Evolutionary conservation across 2,797 vertebrate genomes (phyloP), one percentile per base, ranked within the genome.

Genomic region (Pagetopsis macropterus): DNA sequence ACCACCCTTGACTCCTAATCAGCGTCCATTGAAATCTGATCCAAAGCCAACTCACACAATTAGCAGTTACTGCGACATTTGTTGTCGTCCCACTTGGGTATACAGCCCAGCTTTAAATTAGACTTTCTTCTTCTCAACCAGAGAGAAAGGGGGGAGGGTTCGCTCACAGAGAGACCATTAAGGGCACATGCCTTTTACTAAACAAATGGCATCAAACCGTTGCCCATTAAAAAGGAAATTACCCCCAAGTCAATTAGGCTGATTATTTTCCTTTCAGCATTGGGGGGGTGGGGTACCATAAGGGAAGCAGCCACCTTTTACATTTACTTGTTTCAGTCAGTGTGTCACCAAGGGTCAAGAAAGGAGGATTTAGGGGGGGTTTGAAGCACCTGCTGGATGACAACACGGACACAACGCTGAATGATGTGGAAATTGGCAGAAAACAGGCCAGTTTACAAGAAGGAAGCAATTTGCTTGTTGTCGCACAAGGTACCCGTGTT

Each of bases 191-290:
- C 52, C 88, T 90, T 93, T 93, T 90, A 86, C 84, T 79, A 81
- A 90, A 90, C 87, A 91, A 93, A 91, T 67, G 82, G 84, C 90
- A 91, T 90, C 85, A 90, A 91, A 89, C 81, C 78, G 17, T 82
- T 70, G 75, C 40, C 88, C 90, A 88, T 91, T 90, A 88, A 90
- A 90, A 91, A 84, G 89, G 83, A 93, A 95, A 93, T 93, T 80
- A 89, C 89, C 86, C 89, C 77, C 21, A 23, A 87, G 90, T 91
- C 85, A 92, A 88, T 93, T 89, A 91, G 79, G 72, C 76, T 89
- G 75, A 86, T 91, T 90, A 91, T 91, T 86, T 89, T 90, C 85
- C 81, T 73, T 68, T 68, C 58, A 50, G 60, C 12, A n/a, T 12
- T 13, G 48, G 3, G 46, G 14, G 65, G 71, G 21, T 3, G 64